Evolutionary conservation across 1,140 invertebrate genomes (phyloP).

Genomic region (Agrypnia vestita): DNA sequence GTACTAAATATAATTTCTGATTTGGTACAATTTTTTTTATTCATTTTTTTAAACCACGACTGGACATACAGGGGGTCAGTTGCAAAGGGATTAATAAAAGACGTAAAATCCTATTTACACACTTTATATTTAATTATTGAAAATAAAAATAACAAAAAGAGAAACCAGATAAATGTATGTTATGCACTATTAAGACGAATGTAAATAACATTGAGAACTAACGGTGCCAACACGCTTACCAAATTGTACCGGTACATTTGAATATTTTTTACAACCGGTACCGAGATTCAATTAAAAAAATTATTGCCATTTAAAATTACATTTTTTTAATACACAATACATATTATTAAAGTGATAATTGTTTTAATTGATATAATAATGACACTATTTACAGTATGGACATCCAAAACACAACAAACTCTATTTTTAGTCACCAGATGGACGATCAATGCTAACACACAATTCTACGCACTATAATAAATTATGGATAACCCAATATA

Average conservation of each 20-base stretch:
- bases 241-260: constrained; percentile 10
- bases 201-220: constrained; percentile 52
- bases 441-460: not conserved
- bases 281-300: constrained; percentile 42
- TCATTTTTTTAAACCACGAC: no score
- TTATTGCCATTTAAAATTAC: constrained; percentile 57
- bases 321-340: constrained; percentile 31
- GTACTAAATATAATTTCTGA: no score
- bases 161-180: constrained; percentile 48
- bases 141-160: constrained; percentile 58
- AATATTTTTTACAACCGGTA: constrained; percentile 35
- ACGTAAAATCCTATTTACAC: constrained; percentile 55
- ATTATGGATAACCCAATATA: no score
- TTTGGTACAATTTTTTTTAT: no score
- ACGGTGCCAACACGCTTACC: constrained; percentile 33
- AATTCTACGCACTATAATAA: no score
- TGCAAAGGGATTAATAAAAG: constrained; percentile 2
- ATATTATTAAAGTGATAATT: constrained; percentile 26
- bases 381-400: constrained; percentile 25
- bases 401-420: constrained; percentile 4
- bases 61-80: not conserved
- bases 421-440: not conserved
- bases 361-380: constrained; percentile 38
- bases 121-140: constrained; percentile 60
- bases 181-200: constrained; percentile 50